Conservation (phyloP, 1,140 invertebrate species). For the Solenopsis fugax region DNA sequence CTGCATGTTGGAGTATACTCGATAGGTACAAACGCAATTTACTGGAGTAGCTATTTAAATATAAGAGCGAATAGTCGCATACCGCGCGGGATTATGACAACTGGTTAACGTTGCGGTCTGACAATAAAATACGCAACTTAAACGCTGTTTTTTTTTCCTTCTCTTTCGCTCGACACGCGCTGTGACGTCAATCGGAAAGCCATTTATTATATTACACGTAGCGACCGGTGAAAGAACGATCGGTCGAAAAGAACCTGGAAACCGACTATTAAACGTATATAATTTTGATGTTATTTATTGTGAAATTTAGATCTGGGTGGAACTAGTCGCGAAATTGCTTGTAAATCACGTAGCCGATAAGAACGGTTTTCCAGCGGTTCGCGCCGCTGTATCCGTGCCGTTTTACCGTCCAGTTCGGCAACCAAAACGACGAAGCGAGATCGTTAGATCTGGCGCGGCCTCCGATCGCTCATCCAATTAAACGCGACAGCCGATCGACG, state of each 20-base stretch:
- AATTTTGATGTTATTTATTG: background rate
- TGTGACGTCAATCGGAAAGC: constrained; percentile 31
- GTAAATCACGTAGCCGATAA: background rate
- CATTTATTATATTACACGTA: background rate
- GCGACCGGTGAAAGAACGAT: background rate
- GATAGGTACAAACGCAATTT: background rate
- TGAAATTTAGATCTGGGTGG: background rate
- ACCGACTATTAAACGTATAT: background rate
- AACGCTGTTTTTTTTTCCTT: constrained; percentile 2
- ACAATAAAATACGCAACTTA: constrained; percentile 29
- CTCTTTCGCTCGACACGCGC: background rate
- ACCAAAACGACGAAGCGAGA: background rate
- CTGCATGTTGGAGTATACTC: background rate
- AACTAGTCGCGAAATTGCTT: background rate
- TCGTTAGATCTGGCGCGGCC: background rate
- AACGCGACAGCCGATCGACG: constrained; percentile 38
- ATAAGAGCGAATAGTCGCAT: constrained; percentile 1
- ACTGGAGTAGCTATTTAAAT: background rate
- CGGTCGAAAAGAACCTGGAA: background rate
- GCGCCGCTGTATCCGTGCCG: too few relatives aligned
- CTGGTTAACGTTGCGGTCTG: constrained; percentile 14
- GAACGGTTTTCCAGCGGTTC: background rate
- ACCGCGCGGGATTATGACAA: background rate
- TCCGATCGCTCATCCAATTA: constrained; percentile 26
- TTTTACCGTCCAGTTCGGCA: background rate